phyloP scores from a whole-genome alignment of 2,113 vertebrate genomes.

The Chaetodon trifascialis region DNA sequence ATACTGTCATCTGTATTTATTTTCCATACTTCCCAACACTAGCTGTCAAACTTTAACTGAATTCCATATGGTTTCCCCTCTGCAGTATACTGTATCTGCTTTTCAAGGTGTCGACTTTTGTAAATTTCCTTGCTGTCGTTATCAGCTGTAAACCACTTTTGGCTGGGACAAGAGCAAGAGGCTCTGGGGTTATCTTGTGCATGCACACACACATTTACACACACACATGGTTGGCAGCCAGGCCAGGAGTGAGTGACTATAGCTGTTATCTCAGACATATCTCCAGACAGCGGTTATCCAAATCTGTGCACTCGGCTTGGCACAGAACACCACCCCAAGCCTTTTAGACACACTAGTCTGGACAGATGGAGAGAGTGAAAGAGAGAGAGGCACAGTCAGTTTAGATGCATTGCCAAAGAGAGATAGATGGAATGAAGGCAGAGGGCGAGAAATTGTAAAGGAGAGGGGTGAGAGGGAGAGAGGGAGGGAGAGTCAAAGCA shows the following conservation, averaged over 20 bases:
- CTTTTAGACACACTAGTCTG: slow-evolving; percentile 76
- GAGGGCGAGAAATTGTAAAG: slow-evolving; percentile 55
- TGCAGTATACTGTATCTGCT: slow-evolving; percentile 54
- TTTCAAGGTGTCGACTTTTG: slow-evolving; percentile 71
- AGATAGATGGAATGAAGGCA: slow-evolving; percentile 55
- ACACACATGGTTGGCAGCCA: slow-evolving; percentile 46
- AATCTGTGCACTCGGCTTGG: slow-evolving; percentile 78
- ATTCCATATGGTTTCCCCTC: slow-evolving; percentile 51
- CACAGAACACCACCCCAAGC: slow-evolving; percentile 63
- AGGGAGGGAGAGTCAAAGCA: slow-evolving; percentile 28
- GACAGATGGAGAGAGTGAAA: slow-evolving; percentile 64
- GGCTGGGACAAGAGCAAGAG: slow-evolving; percentile 64
- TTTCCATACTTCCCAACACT: slow-evolving; percentile 17
- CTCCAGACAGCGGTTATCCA: slow-evolving; percentile 82
- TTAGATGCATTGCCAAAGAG: slow-evolving; percentile 63
- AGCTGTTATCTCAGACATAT: slow-evolving; percentile 77
- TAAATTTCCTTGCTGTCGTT: slow-evolving; percentile 70
- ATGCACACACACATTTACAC: slow-evolving; percentile 3
- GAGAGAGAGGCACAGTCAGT: slow-evolving; percentile 20
- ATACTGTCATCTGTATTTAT: slow-evolving; percentile 45
- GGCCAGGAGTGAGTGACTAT: slow-evolving; percentile 71
- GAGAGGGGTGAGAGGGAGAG: slow-evolving; percentile 31
- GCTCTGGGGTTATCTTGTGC: slow-evolving; percentile 68
- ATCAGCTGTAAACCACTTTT: slow-evolving; percentile 73
- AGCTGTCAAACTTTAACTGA: slow-evolving; percentile 60